phyloP scores from a whole-genome alignment of 2,797 vertebrate genomes.

The Gastrophryne carolinensis region DNA sequence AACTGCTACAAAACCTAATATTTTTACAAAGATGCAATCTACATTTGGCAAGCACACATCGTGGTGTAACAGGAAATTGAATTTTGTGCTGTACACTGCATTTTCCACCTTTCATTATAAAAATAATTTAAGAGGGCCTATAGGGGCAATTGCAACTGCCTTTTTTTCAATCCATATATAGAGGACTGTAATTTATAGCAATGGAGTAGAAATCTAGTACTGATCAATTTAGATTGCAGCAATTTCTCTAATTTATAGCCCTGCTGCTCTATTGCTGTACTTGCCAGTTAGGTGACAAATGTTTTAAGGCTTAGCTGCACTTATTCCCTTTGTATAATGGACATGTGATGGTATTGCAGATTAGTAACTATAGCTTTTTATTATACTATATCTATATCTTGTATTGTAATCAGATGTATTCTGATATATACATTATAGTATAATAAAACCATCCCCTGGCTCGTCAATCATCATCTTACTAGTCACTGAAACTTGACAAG shows the following conservation, averaged over 20 bases:
- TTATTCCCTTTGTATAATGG: not conserved
- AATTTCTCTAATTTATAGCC: conserved; percentile 42
- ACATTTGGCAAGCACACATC: not conserved
- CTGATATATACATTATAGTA: too few species aligned
- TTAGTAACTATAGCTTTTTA: not conserved
- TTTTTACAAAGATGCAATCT: not conserved
- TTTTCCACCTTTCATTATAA: not conserved
- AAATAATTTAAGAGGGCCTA: conserved; percentile 17
- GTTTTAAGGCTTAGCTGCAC: conserved; percentile 3
- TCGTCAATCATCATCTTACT: too few species aligned
- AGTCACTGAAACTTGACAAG: too few species aligned
- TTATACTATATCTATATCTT: too few species aligned
- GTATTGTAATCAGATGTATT: too few species aligned
- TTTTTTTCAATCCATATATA: conserved; percentile 25
- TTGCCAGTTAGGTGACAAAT: conserved; percentile 6
- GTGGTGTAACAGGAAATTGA: not conserved
- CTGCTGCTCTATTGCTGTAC: conserved; percentile 10
- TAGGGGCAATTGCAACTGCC: conserved; percentile 17
- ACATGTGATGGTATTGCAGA: not conserved
- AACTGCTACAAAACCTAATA: too few species aligned
- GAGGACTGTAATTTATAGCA: conserved; percentile 1
- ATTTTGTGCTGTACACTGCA: not conserved
- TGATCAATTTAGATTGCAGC: conserved; percentile 42
- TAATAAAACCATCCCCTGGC: too few species aligned
- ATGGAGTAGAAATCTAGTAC: conserved; percentile 15